Conservation (phyloP, 2,797 vertebrate species). For the Diplodus puntazzo region DNA sequence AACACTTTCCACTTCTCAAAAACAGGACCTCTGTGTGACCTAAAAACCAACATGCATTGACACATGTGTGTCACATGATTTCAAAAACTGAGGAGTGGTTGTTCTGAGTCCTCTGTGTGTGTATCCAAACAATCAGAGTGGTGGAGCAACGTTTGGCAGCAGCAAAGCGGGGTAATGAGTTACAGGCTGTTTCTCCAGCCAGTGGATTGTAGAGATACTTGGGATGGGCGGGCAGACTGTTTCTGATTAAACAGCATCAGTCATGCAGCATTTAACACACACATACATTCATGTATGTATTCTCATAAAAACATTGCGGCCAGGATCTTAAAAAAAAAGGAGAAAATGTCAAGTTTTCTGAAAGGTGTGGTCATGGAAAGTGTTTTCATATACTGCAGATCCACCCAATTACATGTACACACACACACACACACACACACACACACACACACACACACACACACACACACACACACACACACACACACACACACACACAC, state of each 20-base stretch:
- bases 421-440: not conserved
- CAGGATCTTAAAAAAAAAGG: constrained; percentile 13
- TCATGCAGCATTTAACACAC: constrained; percentile 44
- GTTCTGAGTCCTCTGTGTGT: not conserved
- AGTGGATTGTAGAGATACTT: constrained; percentile 57
- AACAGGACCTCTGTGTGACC: constrained; percentile 35
- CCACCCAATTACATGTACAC: constrained; percentile 41
- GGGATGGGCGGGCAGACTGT: constrained; percentile 55
- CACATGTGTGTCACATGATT: constrained; percentile 27
- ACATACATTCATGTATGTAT: constrained; percentile 9
- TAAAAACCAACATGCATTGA: constrained; percentile 23
- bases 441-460: not conserved
- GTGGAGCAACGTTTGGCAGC: constrained; percentile 66
- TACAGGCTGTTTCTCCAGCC: constrained; percentile 57
- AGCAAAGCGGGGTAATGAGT: constrained; percentile 56
- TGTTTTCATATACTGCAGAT: constrained; percentile 47
- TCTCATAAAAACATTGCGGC: constrained; percentile 32
- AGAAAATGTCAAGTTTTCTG: constrained; percentile 58
- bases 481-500: no score
- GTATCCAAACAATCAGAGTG: constrained; percentile 34
- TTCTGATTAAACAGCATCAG: constrained; percentile 55
- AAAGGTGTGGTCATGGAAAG: constrained; percentile 72
- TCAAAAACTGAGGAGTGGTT: constrained; percentile 26
- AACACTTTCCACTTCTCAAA: constrained; percentile 43
- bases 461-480: no score